phyloP scores from a whole-genome alignment of 2,888 invertebrate species.

The Julus scanicus region DNA sequence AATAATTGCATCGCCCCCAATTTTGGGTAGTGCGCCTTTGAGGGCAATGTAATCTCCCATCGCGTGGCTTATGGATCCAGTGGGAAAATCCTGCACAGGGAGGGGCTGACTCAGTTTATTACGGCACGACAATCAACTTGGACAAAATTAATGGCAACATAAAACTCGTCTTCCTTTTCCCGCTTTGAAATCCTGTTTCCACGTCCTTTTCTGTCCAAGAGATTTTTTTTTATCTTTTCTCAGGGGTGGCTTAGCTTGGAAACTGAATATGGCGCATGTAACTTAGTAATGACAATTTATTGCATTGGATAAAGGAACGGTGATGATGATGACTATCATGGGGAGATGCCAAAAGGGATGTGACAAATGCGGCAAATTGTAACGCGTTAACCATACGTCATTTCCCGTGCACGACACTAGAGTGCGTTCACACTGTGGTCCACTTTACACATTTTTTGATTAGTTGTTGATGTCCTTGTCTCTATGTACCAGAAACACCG shows the following conservation, averaged over 20 bases:
- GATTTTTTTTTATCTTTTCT: background rate
- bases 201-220: slow-evolving; percentile 1
- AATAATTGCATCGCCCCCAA: background rate
- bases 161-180: slow-evolving; percentile 28
- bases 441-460: background rate
- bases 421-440: background rate
- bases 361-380: background rate
- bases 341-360: slow-evolving; percentile 30
- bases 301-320: background rate
- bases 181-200: slow-evolving; percentile 32
- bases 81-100: slow-evolving; percentile 19
- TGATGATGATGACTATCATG: background rate
- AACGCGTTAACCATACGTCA: background rate
- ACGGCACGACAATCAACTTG: background rate
- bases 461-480: background rate
- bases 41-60: background rate
- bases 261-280: background rate
- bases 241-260: background rate
- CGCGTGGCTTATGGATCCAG: background rate
- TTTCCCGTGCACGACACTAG: background rate
- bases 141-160: slow-evolving; percentile 5
- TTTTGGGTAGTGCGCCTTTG: background rate
- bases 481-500: background rate
- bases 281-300: background rate
- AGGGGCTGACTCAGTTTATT: background rate